Evolutionary conservation across 2,797 vertebrate genomes (phyloP), one percentile per base, ranked within the genome.

Genomic region (Buceros bicornis): DNA sequence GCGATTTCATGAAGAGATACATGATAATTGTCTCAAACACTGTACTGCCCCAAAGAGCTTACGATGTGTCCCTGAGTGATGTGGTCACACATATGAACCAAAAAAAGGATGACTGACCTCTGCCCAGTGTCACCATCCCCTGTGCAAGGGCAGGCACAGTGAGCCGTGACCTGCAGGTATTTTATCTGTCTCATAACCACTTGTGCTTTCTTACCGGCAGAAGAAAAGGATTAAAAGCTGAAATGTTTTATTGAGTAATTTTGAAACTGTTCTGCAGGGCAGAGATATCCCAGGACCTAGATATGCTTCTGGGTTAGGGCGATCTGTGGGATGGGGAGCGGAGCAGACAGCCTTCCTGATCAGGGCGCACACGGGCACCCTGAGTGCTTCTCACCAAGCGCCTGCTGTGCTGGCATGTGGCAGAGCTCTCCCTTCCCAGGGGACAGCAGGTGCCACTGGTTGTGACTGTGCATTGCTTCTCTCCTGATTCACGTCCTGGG

Each of bases 401-500:
- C 51, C 19, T 1, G 0, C 43, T 25, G n/a, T 0, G 4, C 54
- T 5, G 5, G 58, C 22, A 33, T 22, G 42, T 12, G 33, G 4
- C 51, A 47, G 35, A 37, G 8, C 7, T 65, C 13, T 70, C 20
- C 37, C 3, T 79, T 64, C 48, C 74, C 3, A 3, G 48, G 60
- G 64, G 11, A 81, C 71, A 54, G 25, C 35, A 29, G 26, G 24
- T 80, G 28, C 17, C 42, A n/a, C 25, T 5, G 1, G 2, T 35
- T 2, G 0, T 12, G 51, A 21, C 35, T 35, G 19, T 6, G 20
- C 6, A 3, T 6, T 42, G 10, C 53, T 82, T 16, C 48, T 66
- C 71, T 31, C 29, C 31, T 42, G 69, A 22, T n/a, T 26, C 21
- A 37, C 0, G 0, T 6, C n/a, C 7, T 18, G 22, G 62, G 24